A percentile compares a stretch with the other conserved stretches of the same genome.
phyloP scores from a whole-genome alignment of 2,113 vertebrate species.

The Cromileptes altivelis region DNA sequence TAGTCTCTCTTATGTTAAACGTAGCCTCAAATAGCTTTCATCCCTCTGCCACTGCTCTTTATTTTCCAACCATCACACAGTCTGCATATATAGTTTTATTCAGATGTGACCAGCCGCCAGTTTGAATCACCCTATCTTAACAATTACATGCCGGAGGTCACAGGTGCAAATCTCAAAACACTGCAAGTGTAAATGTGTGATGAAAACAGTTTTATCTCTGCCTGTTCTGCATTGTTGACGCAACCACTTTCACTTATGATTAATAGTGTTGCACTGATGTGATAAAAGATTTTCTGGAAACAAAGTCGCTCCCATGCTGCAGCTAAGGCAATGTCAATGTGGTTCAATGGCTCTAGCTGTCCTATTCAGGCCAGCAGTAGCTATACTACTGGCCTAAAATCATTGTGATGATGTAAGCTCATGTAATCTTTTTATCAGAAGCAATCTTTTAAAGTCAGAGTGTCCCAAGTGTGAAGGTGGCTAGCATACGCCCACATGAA shows the following conservation, averaged over 20 bases:
- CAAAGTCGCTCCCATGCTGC: background rate
- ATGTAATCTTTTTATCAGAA: background rate
- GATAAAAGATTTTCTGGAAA: slow-evolving; percentile 28
- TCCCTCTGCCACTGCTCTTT: slow-evolving; percentile 21
- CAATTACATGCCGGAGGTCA: background rate
- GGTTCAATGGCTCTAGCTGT: background rate
- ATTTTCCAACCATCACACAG: slow-evolving; percentile 40
- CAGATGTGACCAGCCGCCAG: background rate
- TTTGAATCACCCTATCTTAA: slow-evolving; percentile 11
- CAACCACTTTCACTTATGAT: slow-evolving; percentile 6
- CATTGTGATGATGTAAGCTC: background rate
- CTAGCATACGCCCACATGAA: background rate
- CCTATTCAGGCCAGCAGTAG: background rate
- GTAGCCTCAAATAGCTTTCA: slow-evolving; percentile 51
- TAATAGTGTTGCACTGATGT: background rate
- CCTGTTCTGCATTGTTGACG: background rate
- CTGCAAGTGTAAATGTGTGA: background rate
- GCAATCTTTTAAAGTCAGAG: background rate
- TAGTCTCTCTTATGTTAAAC: slow-evolving; percentile 58
- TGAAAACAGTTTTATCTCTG: background rate
- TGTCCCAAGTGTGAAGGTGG: background rate
- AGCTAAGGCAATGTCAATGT: background rate
- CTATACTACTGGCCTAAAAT: background rate
- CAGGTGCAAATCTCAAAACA: background rate
- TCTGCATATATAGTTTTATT: slow-evolving; percentile 9